Evolutionary conservation across 2,888 invertebrate genomes (phyloP).

Genomic region (Acanthosepion esculentum): DNA sequence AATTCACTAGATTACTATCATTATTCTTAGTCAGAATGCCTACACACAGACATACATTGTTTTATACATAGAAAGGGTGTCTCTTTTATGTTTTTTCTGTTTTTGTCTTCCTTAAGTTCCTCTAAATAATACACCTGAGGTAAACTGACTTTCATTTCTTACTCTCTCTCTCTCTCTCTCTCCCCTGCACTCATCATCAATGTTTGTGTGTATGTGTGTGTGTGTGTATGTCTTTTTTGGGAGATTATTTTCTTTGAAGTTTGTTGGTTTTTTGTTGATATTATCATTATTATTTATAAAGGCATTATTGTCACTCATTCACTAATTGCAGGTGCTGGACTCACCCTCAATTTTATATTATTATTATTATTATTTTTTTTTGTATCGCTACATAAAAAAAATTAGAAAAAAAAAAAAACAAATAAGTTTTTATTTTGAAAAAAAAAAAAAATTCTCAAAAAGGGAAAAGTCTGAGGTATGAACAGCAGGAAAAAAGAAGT

Average conservation of each 20-base stretch:
- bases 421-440: neutral
- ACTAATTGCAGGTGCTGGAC: slow-evolving; percentile 46
- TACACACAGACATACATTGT: neutral
- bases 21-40: slow-evolving; percentile 20
- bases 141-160: slow-evolving; percentile 23
- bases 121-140: slow-evolving; percentile 40
- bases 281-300: slow-evolving; percentile 41
- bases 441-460: slow-evolving; percentile 17
- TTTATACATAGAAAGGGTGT: neutral
- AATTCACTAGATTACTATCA: slow-evolving; percentile 39
- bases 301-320: slow-evolving; percentile 41
- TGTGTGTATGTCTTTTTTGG: neutral
- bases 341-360: slow-evolving; percentile 42
- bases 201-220: neutral
- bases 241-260: neutral
- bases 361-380: neutral
- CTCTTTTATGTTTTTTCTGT: neutral
- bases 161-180: neutral
- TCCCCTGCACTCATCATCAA: neutral
- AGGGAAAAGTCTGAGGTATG: slow-evolving; percentile 45
- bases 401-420: neutral
- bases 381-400: neutral
- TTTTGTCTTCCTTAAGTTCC: neutral
- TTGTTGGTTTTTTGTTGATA: neutral
- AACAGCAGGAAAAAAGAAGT: slow-evolving; percentile 48